Evolutionary conservation across 2,888 invertebrate genomes (phyloP).

Genomic region (Caenorhabditis sp.): DNA sequence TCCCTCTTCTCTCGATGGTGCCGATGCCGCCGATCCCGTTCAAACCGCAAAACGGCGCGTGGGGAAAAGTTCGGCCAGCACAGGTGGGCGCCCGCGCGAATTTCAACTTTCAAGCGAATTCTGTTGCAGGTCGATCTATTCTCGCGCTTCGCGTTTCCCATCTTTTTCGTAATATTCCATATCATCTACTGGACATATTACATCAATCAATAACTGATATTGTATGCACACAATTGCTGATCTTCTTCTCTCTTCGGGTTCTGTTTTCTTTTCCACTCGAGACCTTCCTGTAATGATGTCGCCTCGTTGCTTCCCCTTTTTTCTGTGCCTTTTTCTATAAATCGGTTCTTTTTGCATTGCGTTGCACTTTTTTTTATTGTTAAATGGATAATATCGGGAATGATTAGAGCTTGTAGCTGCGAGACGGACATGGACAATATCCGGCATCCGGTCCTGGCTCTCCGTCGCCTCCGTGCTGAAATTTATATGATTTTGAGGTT

Average conservation of each 20-base stretch:
- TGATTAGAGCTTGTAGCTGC: conserved; percentile 38
- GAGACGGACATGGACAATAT: conserved; percentile 62
- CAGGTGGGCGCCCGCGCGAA: conserved; percentile 41
- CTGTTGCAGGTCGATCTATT: conserved; percentile 72
- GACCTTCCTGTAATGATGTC: too few relatives aligned
- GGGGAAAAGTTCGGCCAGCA: conserved; percentile 61
- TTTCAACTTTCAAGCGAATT: conserved; percentile 13
- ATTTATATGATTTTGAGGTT: not conserved
- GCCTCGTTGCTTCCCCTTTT: too few relatives aligned
- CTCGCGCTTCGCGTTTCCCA: conserved; percentile 75
- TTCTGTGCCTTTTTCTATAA: conserved; percentile 27
- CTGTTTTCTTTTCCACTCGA: not conserved
- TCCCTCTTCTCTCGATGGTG: conserved; percentile 65
- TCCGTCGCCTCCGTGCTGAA: conserved; percentile 54
- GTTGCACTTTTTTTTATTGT: not conserved
- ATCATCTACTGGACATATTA: conserved; percentile 76
- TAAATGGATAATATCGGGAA: too few relatives aligned
- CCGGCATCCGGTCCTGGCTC: conserved; percentile 62
- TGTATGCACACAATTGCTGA: conserved; percentile 5
- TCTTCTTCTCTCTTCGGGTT: conserved; percentile 15
- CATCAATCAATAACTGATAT: conserved; percentile 61
- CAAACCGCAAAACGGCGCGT: conserved; percentile 54
- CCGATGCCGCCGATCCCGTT: conserved; percentile 66
- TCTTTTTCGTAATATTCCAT: conserved; percentile 76
- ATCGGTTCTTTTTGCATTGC: not conserved